phyloP scores from a whole-genome alignment of 2,888 invertebrate species.

The Eucera pruinosa region DNA sequence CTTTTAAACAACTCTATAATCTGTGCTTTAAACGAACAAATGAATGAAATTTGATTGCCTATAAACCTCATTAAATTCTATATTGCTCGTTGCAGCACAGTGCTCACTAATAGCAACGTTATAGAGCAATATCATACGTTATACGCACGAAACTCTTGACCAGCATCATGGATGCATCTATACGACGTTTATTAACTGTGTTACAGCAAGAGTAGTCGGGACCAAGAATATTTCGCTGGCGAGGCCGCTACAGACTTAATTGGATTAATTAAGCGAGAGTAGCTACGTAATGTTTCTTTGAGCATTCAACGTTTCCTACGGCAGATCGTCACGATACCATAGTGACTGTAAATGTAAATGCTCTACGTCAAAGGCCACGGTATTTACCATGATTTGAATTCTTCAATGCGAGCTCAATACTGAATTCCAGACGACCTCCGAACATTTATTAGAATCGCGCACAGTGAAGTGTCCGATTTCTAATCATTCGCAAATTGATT shows the following conservation, averaged over 20 bases:
- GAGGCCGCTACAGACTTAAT: conserved; percentile 18
- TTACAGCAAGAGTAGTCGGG: conserved; percentile 1
- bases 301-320: conserved; percentile 9
- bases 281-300: conserved; percentile 18
- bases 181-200: conserved; percentile 26
- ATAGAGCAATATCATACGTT: conserved; percentile 6
- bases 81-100: conserved; percentile 1
- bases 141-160: neutral
- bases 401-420: conserved; percentile 20
- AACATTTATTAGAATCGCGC: conserved; percentile 51
- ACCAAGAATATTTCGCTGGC: conserved; percentile 11
- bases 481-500: too few species aligned
- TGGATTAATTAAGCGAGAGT: conserved; percentile 37
- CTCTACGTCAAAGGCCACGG: conserved; percentile 45
- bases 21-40: neutral
- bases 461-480: too few species aligned
- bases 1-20: neutral
- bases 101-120: neutral
- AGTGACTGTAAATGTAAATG: conserved; percentile 42
- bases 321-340: neutral
- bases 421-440: conserved; percentile 43
- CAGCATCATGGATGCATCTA: conserved; percentile 22
- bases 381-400: conserved; percentile 53
- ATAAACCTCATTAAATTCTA: neutral
- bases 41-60: neutral